Percentiles rank a stretch among this genome's conserved stretches.
phyloP scores from a whole-genome alignment of 2,888 invertebrate species.

The Aethes cnicana region DNA sequence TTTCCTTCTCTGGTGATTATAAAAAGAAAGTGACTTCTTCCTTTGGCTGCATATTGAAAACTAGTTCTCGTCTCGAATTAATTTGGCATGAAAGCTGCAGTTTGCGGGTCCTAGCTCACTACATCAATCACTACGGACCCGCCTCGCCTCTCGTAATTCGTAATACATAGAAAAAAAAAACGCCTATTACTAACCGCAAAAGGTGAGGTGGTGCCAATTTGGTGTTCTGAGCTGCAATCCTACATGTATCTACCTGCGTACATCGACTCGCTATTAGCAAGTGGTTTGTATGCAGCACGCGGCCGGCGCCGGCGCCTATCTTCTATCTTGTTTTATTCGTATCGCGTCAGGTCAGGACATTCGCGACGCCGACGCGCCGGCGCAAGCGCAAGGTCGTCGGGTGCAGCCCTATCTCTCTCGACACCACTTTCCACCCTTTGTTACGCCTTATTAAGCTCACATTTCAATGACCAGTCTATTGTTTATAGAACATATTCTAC shows the following conservation, averaged over 20 bases:
- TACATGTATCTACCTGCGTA: too few relatives aligned
- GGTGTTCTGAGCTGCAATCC: too few relatives aligned
- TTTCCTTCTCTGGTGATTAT: not conserved
- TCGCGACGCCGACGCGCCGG: slow-evolving; percentile 43
- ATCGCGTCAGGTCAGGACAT: slow-evolving; percentile 48
- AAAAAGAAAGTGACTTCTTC: not conserved
- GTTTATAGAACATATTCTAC: slow-evolving; percentile 46
- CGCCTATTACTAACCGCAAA: too few relatives aligned
- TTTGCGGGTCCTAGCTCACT: too few relatives aligned
- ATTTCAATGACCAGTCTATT: slow-evolving; percentile 36
- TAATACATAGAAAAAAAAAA: too few relatives aligned
- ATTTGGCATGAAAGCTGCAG: not conserved
- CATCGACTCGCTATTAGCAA: slow-evolving; percentile 11
- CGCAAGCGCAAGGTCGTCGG: slow-evolving; percentile 74
- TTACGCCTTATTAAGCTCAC: slow-evolving; percentile 44
- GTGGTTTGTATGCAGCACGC: slow-evolving; percentile 23
- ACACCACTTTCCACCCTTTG: slow-evolving; percentile 52
- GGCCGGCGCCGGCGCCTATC: slow-evolving; percentile 54
- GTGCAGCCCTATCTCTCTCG: slow-evolving; percentile 64
- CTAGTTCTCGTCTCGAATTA: not conserved
- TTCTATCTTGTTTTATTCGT: slow-evolving; percentile 55
- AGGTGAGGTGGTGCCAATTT: too few relatives aligned
- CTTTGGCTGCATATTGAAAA: not conserved
- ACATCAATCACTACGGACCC: too few relatives aligned
- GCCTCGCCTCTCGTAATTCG: too few relatives aligned